Base-by-base conservation (phyloP, 2,113 vertebrate species). In the Cynocephalus volans region DNA sequence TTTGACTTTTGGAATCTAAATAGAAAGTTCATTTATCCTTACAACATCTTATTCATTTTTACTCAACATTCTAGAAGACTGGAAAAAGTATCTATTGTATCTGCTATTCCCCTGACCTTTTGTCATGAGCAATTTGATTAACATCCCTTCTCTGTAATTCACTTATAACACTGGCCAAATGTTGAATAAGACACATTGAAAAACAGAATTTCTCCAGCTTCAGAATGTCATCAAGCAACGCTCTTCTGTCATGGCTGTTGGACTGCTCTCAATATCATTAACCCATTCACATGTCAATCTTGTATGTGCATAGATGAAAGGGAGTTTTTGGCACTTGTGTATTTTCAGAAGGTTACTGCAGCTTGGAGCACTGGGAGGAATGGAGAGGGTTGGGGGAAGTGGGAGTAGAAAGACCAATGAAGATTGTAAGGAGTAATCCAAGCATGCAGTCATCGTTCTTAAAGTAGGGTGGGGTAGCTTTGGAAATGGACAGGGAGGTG, bases 21-120 rank as follows among this genome's bases (percentile, higher is more conserved):
- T 65, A 6, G 45, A 95, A 92, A 81, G 82, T 36, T 95, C 72
- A 90, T 73, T 93, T 92, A 62, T 81, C 41, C 62, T 64, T 65
- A 56, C 26, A 82, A 84, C 62, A 54, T 72, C 26, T 72, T 83
- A 65, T 5, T 77, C 83, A 67, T 58, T 96, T 93, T 93, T 58
- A 77, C 33, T 62, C n/a, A 62, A 50, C 56, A 88, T 93, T 90
- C 50, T 89, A 67, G 77, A 85, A 76, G 5, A 9, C 41, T 70
- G 60, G 67, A 24, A 45, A 80, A 58, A 86, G 65, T 28, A 14
- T 11, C 28, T 62, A 18, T 69, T 2, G 0, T 70, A 36, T 72
- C 83, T 64, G 58, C 52, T 80, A 8, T 85, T 45, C 8, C 28
- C 89, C 79, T 81, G 60, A 62, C 70, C 19, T 92, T 87, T 48